Evolutionary conservation across 2,888 invertebrate genomes (phyloP).

Genomic region (Metopia argyrocephala): DNA sequence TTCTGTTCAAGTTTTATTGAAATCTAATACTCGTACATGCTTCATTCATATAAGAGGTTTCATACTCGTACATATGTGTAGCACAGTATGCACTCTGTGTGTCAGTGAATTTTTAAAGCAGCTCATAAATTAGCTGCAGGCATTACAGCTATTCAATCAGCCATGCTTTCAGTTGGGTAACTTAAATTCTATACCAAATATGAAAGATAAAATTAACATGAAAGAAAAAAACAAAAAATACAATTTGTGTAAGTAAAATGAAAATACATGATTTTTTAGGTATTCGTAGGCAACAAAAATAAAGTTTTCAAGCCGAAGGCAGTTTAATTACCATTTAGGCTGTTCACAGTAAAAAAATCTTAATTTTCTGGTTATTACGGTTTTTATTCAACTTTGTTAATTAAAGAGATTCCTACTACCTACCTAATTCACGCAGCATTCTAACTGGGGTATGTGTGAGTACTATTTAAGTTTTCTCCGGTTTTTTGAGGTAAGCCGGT

Average conservation of each 20-base stretch:
- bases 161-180: neutral
- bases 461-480: too few relatives aligned
- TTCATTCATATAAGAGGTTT: neutral
- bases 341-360: neutral
- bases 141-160: constrained; percentile 7
- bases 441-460: too few relatives aligned
- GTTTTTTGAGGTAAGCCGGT: too few relatives aligned
- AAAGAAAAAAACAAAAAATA: neutral
- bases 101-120: constrained; percentile 26
- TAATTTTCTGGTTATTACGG: too few relatives aligned
- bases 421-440: too few relatives aligned
- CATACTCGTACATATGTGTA: too few relatives aligned
- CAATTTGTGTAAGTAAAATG: neutral
- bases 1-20: neutral
- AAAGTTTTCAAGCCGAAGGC: neutral
- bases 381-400: too few relatives aligned
- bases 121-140: constrained; percentile 59
- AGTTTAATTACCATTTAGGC: neutral
- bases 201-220: neutral
- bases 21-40: neutral
- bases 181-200: neutral
- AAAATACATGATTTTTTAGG: neutral
- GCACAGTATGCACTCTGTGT: constrained; percentile 32
- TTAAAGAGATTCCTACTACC: too few relatives aligned
- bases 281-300: too few relatives aligned